Evolutionary conservation across 2,888 invertebrate genomes (phyloP), one percentile per base, ranked within the genome.

Genomic region (Drosophila mayaguana): DNA sequence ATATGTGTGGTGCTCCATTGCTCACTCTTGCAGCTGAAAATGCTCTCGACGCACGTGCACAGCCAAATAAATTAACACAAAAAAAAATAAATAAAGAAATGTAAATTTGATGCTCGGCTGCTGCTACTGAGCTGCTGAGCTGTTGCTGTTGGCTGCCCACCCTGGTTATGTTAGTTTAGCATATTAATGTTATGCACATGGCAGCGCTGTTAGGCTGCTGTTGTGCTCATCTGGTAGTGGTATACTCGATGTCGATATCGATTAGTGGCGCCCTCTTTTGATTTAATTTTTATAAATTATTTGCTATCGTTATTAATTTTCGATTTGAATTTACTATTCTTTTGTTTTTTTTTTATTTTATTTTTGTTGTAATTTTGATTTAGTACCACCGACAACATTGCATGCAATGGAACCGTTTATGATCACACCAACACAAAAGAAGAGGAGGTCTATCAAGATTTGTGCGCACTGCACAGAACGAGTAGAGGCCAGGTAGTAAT

Each of bases 361-460:
- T 74, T 75, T 78, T 2, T 40, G 63, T 63, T 53, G 0, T 25
- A 63, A 63, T 55, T 28, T 54, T 46, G 56, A 67, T 77, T 81
- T 85, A 95, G 93, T 95, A 95, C 93, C 94, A 95, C 92, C 80
- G 93, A 93, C 81, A 92, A 92, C 89, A 92, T 91, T 91, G 93
- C 91, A 88, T 93, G 92, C 80, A 92, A 93, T 88, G 92, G 91
- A 87, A 91, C 91, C 77, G 92, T 89, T 80, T 92, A 93, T 83
- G 93, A 93, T 81, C 92, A 91, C 78, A 90, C 90, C 80, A 93
- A 93, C 85, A 91, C 93, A 78, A 95, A 96, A 94, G 97, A 97
- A 93, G 98, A 98, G 93, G 97, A 97, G 94, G 97, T 98, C 93
- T 98, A 98, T 95, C 97, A 98, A 94, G 98, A 98, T 94, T 95